Evolutionary conservation across 92 coral and sea anemone genomes (phyloP), one percentile per base, ranked within the genome.

Genomic region (Palythoa grandis): DNA sequence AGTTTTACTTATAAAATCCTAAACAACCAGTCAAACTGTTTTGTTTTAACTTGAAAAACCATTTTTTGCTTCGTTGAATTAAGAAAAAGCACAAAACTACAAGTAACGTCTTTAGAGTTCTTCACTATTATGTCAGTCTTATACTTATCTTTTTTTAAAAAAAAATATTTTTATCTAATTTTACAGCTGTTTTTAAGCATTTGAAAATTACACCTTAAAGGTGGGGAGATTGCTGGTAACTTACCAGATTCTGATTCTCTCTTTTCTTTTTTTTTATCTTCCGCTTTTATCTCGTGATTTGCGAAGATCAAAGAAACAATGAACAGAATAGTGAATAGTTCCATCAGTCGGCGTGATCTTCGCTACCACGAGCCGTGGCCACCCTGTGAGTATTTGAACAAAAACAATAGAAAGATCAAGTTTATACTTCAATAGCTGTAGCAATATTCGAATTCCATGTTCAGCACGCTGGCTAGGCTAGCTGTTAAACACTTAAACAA

Each of bases 371-470:
- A 80, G 85, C 29, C 9, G 74, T 47, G 85, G 85, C 65, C 85
- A 80, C 72, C 85, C 85, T 80, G 83, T 68, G 29, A 43, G 15
- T 23, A 66, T 12, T 65, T 16, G 23, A 69, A 11, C 40, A 69
- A 74, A 35, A 65, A 80, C 85, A 80, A 80, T 65, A 48, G 73
- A 80, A 63, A 65, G 85, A 80, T 80, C 75, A 80, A 80, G 74
- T 47, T 80, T 52, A 1, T 29, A 22, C 53, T 80, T 22, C 56
- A 65, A 61, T 22, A 3, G 12, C 84, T 39, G 1, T n/a, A 5
- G 43, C 72, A 66, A 79, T 12, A 22, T 43, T 39, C 50, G 57
- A 19, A 22, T 43, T 39, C 50, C 72, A 19, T 58, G 60, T 48
- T 22, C 14, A 20, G 24, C 63, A 80, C 74, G 60, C 71, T 15